These are phyloP conservation scores for Chanos chanos DNA, from an alignment of 2,797 vertebrate species.

Conservation along the genomic window DNA sequence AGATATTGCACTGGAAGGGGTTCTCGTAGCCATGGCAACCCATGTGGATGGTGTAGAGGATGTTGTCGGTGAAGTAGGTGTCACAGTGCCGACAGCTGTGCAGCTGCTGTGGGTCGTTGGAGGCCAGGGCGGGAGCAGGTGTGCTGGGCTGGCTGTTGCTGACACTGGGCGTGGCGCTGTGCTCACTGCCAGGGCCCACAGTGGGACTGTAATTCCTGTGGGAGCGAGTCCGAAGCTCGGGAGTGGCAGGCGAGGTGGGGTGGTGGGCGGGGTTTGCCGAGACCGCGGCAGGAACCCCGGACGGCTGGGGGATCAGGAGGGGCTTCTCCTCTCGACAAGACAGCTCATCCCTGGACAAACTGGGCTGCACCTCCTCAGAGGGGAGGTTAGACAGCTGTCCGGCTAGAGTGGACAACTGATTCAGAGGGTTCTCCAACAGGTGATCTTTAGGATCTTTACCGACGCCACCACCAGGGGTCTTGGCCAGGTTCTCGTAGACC, in stretches of 20 bases:
- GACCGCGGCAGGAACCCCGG: conserved; percentile 73
- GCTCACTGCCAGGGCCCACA: conserved; percentile 87
- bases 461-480: conserved; percentile 61
- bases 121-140: conserved; percentile 83
- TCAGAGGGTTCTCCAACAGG: conserved; percentile 92
- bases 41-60: conserved; percentile 98
- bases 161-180: no score
- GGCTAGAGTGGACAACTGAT: conserved; percentile 92
- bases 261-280: conserved; percentile 73
- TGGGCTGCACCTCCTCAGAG: conserved; percentile 77
- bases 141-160: conserved; percentile 92
- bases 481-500: conserved; percentile 75
- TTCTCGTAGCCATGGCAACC: conserved; percentile 98
- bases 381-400: conserved; percentile 94
- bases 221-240: conserved; percentile 78
- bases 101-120: conserved; percentile 88
- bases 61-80: conserved; percentile 98
- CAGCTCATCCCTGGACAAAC: conserved; percentile 86
- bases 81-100: conserved; percentile 99
- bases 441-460: conserved; percentile 75
- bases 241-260: conserved; percentile 83
- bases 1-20: conserved; percentile 99
- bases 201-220: conserved; percentile 89
- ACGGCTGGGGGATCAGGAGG: conserved; percentile 85
- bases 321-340: conserved; percentile 94